phyloP scores from a whole-genome alignment of 2,113 vertebrate genomes.

The Pluvialis apricaria region DNA sequence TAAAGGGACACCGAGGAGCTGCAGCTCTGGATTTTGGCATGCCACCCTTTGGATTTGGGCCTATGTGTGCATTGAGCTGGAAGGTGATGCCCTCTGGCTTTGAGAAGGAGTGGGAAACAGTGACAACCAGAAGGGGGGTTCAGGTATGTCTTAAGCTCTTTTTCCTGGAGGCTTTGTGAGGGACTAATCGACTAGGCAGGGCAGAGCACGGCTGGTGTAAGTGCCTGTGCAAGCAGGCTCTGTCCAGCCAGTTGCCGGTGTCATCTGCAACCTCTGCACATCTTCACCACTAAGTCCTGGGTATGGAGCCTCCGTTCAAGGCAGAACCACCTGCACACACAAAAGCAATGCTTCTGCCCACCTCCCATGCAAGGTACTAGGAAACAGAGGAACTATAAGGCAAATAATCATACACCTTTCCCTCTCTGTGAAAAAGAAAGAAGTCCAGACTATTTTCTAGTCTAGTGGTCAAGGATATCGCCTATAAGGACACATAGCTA shows the following conservation, averaged over 20 bases:
- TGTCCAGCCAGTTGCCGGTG: not conserved
- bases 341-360: not conserved
- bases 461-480: not conserved
- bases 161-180: not conserved
- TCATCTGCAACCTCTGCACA: not conserved
- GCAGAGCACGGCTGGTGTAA: not conserved
- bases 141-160: not conserved
- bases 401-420: not conserved
- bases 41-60: not conserved
- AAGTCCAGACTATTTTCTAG: not conserved
- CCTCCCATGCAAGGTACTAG: not conserved
- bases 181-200: not conserved
- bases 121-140: not conserved
- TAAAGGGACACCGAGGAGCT: not conserved
- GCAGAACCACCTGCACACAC: not conserved
- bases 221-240: not conserved
- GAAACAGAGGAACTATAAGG: not conserved
- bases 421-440: not conserved
- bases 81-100: not conserved
- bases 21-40: not conserved
- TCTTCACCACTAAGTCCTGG: not conserved
- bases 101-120: not conserved
- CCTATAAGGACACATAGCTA: not conserved
- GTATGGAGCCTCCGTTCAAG: fast-evolving
- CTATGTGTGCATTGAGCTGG: not conserved